Evolutionary conservation across 2,113 vertebrate genomes (phyloP).

Genomic region (Chaetodon trifascialis): DNA sequence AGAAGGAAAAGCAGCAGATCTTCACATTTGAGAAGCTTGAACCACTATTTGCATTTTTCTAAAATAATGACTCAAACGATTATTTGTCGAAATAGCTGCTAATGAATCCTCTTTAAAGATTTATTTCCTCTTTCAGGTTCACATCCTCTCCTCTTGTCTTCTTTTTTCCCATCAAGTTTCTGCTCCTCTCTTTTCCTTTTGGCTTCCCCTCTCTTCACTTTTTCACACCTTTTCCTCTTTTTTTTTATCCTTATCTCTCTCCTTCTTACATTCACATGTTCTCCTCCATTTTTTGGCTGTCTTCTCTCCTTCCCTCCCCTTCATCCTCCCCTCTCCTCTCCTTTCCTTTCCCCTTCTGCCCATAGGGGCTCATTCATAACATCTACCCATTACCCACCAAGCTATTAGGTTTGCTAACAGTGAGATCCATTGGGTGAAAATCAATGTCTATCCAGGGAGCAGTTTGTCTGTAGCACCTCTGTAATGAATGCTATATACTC

Average conservation of each 20-base stretch:
- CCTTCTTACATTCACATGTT: neutral
- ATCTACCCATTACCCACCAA: constrained; percentile 81
- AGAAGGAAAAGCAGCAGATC: neutral
- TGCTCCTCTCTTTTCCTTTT: neutral
- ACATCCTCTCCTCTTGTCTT: neutral
- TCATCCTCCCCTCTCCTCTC: neutral
- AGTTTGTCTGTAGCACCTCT: constrained; percentile 78
- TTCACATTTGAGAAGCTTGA: neutral
- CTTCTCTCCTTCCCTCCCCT: neutral
- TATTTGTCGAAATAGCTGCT: neutral
- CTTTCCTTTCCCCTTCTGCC: constrained; percentile 30
- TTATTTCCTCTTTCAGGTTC: neutral
- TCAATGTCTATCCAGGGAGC: constrained; percentile 82
- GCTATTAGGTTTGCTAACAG: constrained; percentile 84
- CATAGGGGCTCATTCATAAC: constrained; percentile 79
- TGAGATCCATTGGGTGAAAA: constrained; percentile 84
- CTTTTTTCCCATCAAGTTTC: neutral
- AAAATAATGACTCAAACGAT: neutral
- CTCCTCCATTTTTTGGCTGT: neutral
- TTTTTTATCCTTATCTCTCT: neutral
- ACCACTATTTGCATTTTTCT: neutral
- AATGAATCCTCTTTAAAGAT: neutral
- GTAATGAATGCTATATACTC: constrained; percentile 77
- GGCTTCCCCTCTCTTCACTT: no score
- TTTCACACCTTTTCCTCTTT: no score